Percentiles rank a stretch among this genome's conserved stretches.
These are phyloP conservation scores for Diplogasteroides magnus DNA, from an alignment of 1,140 invertebrate species.

Conservation along the genomic window DNA sequence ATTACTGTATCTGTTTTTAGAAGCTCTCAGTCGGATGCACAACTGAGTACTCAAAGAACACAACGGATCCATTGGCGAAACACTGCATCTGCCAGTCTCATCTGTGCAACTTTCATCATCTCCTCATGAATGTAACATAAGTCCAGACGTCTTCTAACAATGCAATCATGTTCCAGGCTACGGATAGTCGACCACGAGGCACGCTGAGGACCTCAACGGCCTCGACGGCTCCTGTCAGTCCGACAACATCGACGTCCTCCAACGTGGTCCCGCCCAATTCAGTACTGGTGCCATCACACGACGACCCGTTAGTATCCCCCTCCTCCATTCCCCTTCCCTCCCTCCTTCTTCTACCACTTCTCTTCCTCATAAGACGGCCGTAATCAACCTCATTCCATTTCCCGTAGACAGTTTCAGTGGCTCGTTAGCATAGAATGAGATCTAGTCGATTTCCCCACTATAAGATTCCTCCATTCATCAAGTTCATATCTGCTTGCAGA, in stretches of 20 bases:
- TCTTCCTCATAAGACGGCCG: no score
- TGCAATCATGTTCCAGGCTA: neutral
- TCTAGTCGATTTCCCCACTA: no score
- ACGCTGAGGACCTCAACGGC: neutral
- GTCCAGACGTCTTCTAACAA: no score
- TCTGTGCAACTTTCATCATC: conserved; percentile 51
- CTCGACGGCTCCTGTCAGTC: neutral
- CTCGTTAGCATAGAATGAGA: no score
- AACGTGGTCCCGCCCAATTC: no score
- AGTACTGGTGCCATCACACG: neutral
- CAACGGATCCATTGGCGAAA: conserved; percentile 37
- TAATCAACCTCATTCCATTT: no score
- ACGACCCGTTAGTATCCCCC: neutral
- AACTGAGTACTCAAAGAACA: conserved; percentile 45
- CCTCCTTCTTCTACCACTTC: neutral
- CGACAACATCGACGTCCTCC: neutral
- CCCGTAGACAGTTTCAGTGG: no score
- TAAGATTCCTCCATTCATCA: no score
- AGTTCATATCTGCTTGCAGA: no score
- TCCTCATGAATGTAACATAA: conserved; percentile 28
- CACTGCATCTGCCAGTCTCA: conserved; percentile 54
- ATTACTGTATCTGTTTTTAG: no score
- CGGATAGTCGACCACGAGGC: neutral
- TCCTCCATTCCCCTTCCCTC: neutral
- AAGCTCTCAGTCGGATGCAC: conserved; percentile 51